phyloP scores from a whole-genome alignment of 35 echinoderm and acorn worm species.

The Eucidaris tribuloides region DNA sequence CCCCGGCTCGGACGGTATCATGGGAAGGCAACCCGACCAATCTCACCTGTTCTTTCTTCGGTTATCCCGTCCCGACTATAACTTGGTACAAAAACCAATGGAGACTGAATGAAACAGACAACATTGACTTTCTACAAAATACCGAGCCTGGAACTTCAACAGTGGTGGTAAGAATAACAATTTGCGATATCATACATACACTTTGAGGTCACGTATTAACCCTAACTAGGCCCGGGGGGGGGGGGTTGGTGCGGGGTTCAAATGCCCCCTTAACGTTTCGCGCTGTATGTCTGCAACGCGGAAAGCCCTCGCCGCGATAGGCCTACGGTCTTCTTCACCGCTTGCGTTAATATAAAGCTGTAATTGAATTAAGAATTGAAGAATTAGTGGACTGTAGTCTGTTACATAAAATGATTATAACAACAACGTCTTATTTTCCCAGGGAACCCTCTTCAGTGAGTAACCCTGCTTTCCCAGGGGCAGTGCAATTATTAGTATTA shows the following conservation, averaged over 20 bases:
- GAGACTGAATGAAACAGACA: neutral
- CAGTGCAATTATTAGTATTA: too few relatives aligned
- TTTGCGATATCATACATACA: neutral
- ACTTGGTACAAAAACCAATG: neutral
- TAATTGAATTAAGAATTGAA: too few relatives aligned
- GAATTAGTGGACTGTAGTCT: too few relatives aligned
- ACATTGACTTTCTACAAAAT: neutral
- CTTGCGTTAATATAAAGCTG: too few relatives aligned
- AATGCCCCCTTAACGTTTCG: neutral
- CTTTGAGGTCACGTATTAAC: neutral
- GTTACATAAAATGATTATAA: too few relatives aligned
- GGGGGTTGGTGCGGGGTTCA: neutral
- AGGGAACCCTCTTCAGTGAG: too few relatives aligned
- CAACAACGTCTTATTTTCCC: too few relatives aligned
- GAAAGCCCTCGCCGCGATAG: neutral
- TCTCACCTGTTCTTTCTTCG: neutral
- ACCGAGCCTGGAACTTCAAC: neutral
- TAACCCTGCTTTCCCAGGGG: too few relatives aligned
- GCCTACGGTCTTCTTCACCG: too few relatives aligned
- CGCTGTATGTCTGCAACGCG: neutral
- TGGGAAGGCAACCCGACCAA: conserved; percentile 5
- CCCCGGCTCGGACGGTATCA: neutral
- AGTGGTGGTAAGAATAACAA: neutral
- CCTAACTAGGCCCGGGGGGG: neutral
- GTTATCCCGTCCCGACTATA: neutral